Percentiles rank a stretch among this genome's conserved stretches.
Evolutionary conservation across 2,113 vertebrate genomes (phyloP).

Genomic region (Callipepla squamata): DNA sequence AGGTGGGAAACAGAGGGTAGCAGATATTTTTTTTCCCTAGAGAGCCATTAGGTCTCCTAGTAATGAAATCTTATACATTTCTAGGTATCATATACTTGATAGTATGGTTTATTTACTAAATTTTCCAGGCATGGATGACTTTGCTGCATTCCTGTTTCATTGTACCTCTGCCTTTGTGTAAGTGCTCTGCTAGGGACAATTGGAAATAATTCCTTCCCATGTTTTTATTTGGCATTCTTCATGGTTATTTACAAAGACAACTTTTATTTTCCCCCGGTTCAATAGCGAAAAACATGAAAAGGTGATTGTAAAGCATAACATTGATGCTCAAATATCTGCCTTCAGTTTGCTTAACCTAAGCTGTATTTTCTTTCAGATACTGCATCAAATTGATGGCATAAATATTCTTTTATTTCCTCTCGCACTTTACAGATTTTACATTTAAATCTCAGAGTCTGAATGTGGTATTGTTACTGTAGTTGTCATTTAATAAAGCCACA

Average conservation of each 20-base stretch:
- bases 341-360: not conserved
- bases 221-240: not conserved
- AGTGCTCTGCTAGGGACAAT: not conserved
- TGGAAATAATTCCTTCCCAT: not conserved
- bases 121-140: not conserved
- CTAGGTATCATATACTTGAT: not conserved
- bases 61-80: not conserved
- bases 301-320: not conserved
- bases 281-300: not conserved
- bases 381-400: not conserved
- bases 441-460: not conserved
- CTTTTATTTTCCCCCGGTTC: fast-evolving
- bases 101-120: not conserved
- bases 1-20: not conserved
- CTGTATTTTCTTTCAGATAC: not conserved
- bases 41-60: not conserved
- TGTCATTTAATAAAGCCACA: conserved; percentile 29
- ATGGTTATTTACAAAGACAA: not conserved
- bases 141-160: not conserved
- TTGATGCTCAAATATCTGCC: not conserved
- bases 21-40: not conserved
- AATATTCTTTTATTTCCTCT: not conserved
- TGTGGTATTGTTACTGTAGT: not conserved
- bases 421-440: not conserved
- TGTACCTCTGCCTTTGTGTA: not conserved